Conservation (phyloP, 2,113 vertebrate genomes). For the Machaerirhynchus nigripectus region DNA sequence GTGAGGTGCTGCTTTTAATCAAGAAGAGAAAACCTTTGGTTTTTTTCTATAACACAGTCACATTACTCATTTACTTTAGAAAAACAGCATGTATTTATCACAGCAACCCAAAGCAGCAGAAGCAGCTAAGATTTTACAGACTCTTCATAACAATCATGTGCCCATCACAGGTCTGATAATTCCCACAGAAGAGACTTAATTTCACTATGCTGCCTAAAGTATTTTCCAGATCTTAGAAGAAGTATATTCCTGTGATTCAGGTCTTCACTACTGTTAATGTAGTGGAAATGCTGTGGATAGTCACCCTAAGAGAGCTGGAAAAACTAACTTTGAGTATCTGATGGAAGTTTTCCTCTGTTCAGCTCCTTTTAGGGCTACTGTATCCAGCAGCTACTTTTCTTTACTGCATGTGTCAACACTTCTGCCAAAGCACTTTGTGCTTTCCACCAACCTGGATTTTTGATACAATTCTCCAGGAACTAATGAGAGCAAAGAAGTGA, state of each 20-base stretch:
- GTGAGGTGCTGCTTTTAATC: neutral
- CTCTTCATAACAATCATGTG: neutral
- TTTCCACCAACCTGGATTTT: neutral
- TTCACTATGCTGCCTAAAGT: neutral
- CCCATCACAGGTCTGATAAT: neutral
- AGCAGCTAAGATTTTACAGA: neutral
- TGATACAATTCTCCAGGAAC: neutral
- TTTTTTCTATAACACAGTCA: neutral
- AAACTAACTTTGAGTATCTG: neutral
- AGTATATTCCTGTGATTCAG: neutral
- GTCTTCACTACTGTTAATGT: neutral
- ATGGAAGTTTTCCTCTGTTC: neutral
- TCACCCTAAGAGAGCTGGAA: neutral
- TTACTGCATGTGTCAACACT: neutral
- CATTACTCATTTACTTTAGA: neutral
- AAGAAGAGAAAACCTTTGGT: rapidly evolving
- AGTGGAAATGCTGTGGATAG: neutral
- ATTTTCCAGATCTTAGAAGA: neutral
- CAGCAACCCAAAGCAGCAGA: neutral
- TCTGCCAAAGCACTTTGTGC: neutral
- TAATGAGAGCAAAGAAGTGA: neutral
- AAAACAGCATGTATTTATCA: neutral
- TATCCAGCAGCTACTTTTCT: neutral
- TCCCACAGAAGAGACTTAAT: neutral
- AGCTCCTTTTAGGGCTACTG: neutral